Evolutionary conservation across 2,113 vertebrate species (phyloP), one percentile per base, ranked within the genome.

Genomic region (Lethenteron camtschaticum): DNA sequence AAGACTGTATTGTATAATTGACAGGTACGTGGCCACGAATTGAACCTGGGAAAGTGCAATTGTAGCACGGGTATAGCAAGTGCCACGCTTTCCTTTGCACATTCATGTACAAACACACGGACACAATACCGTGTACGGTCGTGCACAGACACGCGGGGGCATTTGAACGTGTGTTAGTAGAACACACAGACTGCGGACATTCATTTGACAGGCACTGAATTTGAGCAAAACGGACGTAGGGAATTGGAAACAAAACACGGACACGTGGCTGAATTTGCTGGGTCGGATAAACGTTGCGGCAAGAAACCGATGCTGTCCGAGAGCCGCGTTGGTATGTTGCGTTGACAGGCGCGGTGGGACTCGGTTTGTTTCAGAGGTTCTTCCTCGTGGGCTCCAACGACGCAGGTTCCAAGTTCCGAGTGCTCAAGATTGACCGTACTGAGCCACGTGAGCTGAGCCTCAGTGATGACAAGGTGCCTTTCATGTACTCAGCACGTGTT

Each of bases 401-500:
- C 72, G 86, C 90, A 71, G 88, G 95, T 80, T 95, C 89, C 24
- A 95, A 89, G 75, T 86, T 90, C 24, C 79, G 87, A 57, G 90
- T 96, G 73, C 78, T 96, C 76, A 96, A 99, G 82, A 96, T 95
- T 75, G 90, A 96, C 75, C 86, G 90, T 75, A 99, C 94, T 18
- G 94, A 99, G 76, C 89, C 90, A 0, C 87, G 81, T 76, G 92
- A 96, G 78, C 82, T 96, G 78, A 86, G 91, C 73, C 73, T 96
- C 74, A 96, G 89, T 75, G 94, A 96, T 73, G 90, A 95, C 72
- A 90, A 89, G 82, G 90, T 95, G 18, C 18, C 24, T 41, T 3
- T 41, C 24, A 41, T 41, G 24, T 41, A 41, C 24, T 41, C 24
- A 41, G 24, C 24, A 41, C 24, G 24, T 41, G 24, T 41, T 41